Evolutionary conservation across 1,140 invertebrate species (phyloP).

Genomic region (Pogonognathellus flavescens): DNA sequence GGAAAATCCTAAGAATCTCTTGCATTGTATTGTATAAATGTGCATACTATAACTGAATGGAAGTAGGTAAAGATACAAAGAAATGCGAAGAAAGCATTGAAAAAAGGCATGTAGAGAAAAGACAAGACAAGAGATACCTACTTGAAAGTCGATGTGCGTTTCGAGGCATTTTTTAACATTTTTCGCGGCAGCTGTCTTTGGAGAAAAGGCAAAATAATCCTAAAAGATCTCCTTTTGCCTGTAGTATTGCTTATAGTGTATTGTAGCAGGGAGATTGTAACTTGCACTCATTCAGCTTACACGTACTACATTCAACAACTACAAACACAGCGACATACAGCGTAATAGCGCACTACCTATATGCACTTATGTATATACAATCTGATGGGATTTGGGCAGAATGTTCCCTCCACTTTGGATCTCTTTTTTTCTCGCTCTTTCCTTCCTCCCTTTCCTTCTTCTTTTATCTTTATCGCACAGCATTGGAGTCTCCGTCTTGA

Average conservation of each 20-base stretch:
- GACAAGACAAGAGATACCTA: constrained; percentile 50
- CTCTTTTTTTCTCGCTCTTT: constrained; percentile 41
- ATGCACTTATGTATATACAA: constrained; percentile 52
- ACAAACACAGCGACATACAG: constrained; percentile 11
- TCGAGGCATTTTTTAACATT: constrained; percentile 59
- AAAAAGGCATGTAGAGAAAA: constrained; percentile 26
- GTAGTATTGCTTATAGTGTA: neutral
- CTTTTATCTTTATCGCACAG: constrained; percentile 64
- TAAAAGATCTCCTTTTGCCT: constrained; percentile 48
- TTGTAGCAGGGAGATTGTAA: constrained; percentile 7
- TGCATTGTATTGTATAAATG: constrained; percentile 5
- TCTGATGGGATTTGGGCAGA: constrained; percentile 65
- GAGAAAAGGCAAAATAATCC: constrained; percentile 61
- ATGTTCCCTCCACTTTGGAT: constrained; percentile 54
- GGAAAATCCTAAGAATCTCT: neutral
- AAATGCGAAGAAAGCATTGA: constrained; percentile 1
- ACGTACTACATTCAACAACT: constrained; percentile 6
- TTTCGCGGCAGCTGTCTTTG: constrained; percentile 62
- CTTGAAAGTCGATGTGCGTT: constrained; percentile 63
- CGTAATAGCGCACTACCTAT: neutral
- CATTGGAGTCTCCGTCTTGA: constrained; percentile 56
- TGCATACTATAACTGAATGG: constrained; percentile 1
- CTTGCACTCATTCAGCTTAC: neutral
- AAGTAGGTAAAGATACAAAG: neutral
- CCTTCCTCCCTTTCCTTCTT: constrained; percentile 35